Conservation (phyloP, 2,113 vertebrate genomes). For the Chionodraco myersi region DNA sequence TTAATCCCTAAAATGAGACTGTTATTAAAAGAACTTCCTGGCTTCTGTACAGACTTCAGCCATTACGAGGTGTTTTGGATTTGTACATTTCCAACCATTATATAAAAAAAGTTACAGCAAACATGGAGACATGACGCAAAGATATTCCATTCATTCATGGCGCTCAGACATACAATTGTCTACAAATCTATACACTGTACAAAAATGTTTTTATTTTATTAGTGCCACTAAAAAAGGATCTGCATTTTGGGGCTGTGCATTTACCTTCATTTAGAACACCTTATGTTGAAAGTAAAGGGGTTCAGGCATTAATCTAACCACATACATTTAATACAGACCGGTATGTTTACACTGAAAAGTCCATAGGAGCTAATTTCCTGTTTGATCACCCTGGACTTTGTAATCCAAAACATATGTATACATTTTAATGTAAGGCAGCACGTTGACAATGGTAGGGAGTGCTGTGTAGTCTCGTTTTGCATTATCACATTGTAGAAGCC, state of each 20-base stretch:
- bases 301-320: not conserved
- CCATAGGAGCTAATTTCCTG: not conserved
- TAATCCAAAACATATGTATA: not conserved
- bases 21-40: not conserved
- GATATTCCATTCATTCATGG: not conserved
- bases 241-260: not conserved
- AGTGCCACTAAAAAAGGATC: not conserved
- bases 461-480: not conserved
- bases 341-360: not conserved
- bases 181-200: not conserved
- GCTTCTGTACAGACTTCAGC: not conserved
- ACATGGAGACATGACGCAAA: not conserved
- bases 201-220: not conserved
- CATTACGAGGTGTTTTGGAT: slow-evolving; percentile 3
- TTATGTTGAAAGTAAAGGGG: not conserved
- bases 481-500: not conserved
- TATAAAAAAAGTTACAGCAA: not conserved
- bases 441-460: not conserved
- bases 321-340: not conserved
- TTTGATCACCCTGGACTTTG: not conserved
- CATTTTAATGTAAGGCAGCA: not conserved
- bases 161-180: not conserved
- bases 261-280: not conserved
- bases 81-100: not conserved
- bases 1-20: not conserved